Conservation (phyloP, 2,113 vertebrate genomes). For the Lepus europaeus region DNA sequence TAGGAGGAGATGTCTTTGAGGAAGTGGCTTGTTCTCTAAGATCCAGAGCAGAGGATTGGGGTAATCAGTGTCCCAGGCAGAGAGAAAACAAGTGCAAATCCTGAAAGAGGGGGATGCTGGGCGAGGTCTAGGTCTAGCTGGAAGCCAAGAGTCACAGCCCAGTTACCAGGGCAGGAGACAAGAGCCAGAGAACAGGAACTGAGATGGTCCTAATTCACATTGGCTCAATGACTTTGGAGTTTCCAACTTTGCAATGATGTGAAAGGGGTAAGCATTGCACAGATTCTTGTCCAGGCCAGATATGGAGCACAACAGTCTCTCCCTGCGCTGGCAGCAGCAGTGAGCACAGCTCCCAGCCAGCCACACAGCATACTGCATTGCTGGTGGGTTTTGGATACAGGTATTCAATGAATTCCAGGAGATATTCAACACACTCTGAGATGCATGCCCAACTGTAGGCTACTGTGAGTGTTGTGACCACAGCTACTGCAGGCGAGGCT, state of each 20-base stretch:
- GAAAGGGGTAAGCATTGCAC: background rate
- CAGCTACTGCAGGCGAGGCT: background rate
- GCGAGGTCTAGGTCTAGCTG: background rate
- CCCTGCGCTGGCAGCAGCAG: too few species aligned
- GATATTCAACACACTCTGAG: background rate
- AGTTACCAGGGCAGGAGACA: background rate
- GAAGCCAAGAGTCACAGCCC: too few species aligned
- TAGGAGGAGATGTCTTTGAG: background rate
- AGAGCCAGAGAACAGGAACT: background rate
- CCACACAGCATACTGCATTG: too few species aligned
- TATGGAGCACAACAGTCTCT: background rate
- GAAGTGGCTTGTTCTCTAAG: fast-evolving
- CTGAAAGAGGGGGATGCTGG: background rate
- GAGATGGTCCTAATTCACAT: background rate
- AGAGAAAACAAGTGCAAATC: background rate
- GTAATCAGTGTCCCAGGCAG: background rate
- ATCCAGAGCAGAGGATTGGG: background rate
- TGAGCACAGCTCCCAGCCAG: too few species aligned
- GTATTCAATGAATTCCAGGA: background rate
- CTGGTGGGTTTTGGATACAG: background rate
- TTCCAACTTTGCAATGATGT: background rate
- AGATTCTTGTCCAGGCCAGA: background rate
- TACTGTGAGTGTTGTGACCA: too few species aligned
- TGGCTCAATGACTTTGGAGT: background rate
- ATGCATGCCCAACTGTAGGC: background rate